Evolutionary conservation across 2,113 vertebrate genomes (phyloP).

Genomic region (Xenopus borealis): DNA sequence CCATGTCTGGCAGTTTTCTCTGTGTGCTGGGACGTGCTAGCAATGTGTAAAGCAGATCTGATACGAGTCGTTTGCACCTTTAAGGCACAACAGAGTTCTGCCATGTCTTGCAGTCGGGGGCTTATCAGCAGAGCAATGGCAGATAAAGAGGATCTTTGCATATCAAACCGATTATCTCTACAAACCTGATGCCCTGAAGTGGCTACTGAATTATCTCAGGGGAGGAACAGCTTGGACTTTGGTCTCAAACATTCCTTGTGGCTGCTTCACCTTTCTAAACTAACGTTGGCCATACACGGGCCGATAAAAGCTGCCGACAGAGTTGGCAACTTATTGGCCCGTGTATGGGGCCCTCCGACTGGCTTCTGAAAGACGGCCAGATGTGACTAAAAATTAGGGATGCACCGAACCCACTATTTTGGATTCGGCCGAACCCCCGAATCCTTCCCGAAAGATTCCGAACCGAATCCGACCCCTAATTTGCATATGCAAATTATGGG

Average conservation of each 20-base stretch:
- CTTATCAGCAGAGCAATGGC: neutral
- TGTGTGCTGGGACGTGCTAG: neutral
- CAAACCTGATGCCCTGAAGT: neutral
- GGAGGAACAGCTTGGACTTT: neutral
- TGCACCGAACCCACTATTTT: too few species aligned
- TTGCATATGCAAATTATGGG: too few species aligned
- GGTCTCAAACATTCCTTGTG: neutral
- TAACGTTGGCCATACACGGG: too few species aligned
- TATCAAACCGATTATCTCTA: neutral
- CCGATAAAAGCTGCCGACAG: too few species aligned
- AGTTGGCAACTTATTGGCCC: too few species aligned
- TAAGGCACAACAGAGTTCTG: neutral
- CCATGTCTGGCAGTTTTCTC: neutral
- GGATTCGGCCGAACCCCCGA: too few species aligned
- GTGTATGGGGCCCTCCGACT: too few species aligned
- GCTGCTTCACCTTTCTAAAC: neutral
- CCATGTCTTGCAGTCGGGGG: too few species aligned
- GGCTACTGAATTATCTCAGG: neutral
- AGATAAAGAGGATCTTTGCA: neutral
- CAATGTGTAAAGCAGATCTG: slow-evolving; percentile 11
- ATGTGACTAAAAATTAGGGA: too few species aligned
- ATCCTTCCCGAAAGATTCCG: too few species aligned
- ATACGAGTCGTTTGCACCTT: slow-evolving; percentile 2
- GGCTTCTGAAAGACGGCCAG: too few species aligned
- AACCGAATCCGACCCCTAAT: too few species aligned